Conservation (phyloP, 2,113 vertebrate genomes). For the Sander lucioperca region DNA sequence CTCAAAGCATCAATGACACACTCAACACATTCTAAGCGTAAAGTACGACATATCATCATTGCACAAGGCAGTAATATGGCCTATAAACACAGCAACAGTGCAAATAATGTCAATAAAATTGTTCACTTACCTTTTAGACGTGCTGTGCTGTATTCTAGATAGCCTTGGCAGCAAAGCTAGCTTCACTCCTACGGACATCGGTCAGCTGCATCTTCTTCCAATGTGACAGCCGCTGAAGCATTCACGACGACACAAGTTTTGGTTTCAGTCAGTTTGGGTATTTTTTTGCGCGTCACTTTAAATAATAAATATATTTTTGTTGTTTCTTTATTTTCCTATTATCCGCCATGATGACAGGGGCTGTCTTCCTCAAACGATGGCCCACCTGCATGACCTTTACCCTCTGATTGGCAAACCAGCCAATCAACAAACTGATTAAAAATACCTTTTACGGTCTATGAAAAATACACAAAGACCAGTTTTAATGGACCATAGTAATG, state of each 20-base stretch:
- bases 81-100: not conserved
- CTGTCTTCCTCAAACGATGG: not conserved
- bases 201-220: not conserved
- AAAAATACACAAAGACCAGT: not conserved
- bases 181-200: not conserved
- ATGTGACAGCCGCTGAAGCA: not conserved
- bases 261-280: not conserved
- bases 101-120: not conserved
- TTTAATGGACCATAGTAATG: not conserved
- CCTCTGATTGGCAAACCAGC: constrained; percentile 7
- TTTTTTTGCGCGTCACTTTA: not conserved
- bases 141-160: rapidly evolving
- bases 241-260: no score
- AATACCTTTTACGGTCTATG: no score
- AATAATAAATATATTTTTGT: not conserved
- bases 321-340: not conserved
- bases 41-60: not conserved
- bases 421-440: constrained; percentile 1
- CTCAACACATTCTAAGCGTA: not conserved
- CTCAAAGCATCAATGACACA: no score
- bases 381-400: not conserved
- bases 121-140: not conserved
- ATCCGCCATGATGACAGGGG: not conserved
- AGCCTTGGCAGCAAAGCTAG: not conserved
- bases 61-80: not conserved